Evolutionary conservation across 2,113 vertebrate species (phyloP), one percentile per base, ranked within the genome.

Genomic region (Prionailurus bengalensis): DNA sequence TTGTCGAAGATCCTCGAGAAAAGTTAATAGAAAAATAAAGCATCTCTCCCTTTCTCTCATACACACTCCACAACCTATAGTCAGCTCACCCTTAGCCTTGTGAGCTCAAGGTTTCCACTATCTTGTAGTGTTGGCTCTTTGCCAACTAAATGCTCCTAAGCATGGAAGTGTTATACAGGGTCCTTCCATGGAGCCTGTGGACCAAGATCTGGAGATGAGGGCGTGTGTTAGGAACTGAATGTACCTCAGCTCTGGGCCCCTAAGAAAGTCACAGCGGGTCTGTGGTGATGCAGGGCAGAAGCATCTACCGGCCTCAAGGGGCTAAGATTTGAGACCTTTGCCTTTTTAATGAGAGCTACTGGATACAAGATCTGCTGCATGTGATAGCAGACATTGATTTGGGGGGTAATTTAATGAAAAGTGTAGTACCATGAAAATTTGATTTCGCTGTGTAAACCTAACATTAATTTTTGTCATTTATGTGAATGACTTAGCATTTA

Each of bases 401-500:
- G 0, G 5, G 73, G 31, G 48, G 4, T 91, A 91, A 95, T 89
- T 91, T 92, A 97, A 97, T 92, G 71, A 92, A 97, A 97, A 92
- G 66, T 89, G 39, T 79, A 91, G 27, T 82, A 55, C 68, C 84
- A 68, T 86, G 83, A 95, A 96, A 95, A 93, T 97, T 61, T 94
- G 65, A 96, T 97, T 98, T 95, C 95, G 39, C 92, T 91, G 27
- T 92, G 63, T 92, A 97, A 96, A 94, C 76, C 66, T 83, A 93
- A 91, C 78, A 95, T 97, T 97, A 96, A 96, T 95, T 97, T 61
- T 85, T 96, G 39, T 95, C 80, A 65, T 93, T 96, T 95, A 61
- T 93, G 92, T 78, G 96, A 95, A 95, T 0, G 3, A 92, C 61
- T 97, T 97, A 84, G 86, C 94, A 96, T 97, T 95, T 97, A 94